Percentiles rank a stretch among this genome's conserved stretches.
Conservation (phyloP, 1,140 invertebrate species). For the Diorhabda sublineata region DNA sequence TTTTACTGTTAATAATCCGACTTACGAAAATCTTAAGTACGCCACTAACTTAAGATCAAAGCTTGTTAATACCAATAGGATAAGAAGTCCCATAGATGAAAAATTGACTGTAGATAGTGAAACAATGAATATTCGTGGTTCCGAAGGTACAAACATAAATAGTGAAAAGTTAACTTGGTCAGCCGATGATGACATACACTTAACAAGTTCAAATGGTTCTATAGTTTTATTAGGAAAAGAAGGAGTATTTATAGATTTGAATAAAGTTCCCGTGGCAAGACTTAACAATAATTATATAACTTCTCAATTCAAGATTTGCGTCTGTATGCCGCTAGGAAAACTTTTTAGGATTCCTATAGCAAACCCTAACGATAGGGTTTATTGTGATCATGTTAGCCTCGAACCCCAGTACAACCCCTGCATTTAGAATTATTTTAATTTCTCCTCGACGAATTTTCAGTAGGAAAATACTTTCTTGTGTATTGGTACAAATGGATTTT, state of each 20-base stretch:
- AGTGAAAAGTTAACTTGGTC: conserved; percentile 58
- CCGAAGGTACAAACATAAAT: conserved; percentile 63
- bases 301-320: conserved; percentile 76
- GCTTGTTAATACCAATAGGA: conserved; percentile 65
- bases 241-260: conserved; percentile 67
- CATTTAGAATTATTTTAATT: conserved; percentile 39
- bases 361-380: conserved; percentile 52
- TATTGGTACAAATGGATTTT: no score
- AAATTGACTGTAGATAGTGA: conserved; percentile 64
- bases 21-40: conserved; percentile 65
- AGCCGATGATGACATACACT: conserved; percentile 73
- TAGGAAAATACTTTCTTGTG: no score
- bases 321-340: conserved; percentile 82
- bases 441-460: no score
- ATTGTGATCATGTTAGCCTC: conserved; percentile 62
- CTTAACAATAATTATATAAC: conserved; percentile 49
- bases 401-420: conserved; percentile 68
- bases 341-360: conserved; percentile 66
- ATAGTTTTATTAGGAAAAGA: conserved; percentile 67
- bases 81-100: conserved; percentile 67
- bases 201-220: conserved; percentile 75
- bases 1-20: conserved; percentile 71
- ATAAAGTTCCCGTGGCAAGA: conserved; percentile 64
- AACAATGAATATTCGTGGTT: conserved; percentile 57
- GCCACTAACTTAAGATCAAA: conserved; percentile 65